Evolutionary conservation across 2,888 invertebrate genomes (phyloP), one percentile per base, ranked within the genome.

Genomic region (Andricus curvator): DNA sequence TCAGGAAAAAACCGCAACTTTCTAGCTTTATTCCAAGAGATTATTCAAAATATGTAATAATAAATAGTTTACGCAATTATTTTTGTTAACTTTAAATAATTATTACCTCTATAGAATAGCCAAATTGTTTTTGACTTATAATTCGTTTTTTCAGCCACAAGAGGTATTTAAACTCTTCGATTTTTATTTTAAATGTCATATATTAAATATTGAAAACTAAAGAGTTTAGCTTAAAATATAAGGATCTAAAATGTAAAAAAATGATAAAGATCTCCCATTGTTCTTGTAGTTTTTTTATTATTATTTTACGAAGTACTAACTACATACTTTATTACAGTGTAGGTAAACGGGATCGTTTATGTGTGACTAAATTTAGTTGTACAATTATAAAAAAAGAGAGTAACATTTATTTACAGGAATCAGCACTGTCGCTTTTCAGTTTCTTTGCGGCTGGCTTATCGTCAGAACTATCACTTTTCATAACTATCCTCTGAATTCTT

Each of bases 321-420:
- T 92, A 92, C 91, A 92, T 90, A 86, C 88, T 90, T 89, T 74
- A 74, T 74, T 89, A 86, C 88, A 91, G 88, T 90, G 90, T 89
- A 88, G 85, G 85, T 90, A 66, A 74, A 82, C 70, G 65, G 78
- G 62, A 51, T 80, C 76, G 78, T 84, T 84, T 82, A 85, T 81
- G 84, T 81, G 83, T 83, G 84, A 85, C 86, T 88, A 85, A 86
- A 77, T 84, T 81, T 83, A 84, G 82, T 80, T 81, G 83, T 87
- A 86, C 82, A 83, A 80, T 86, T 85, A 85, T 85, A 84, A 88
- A 87, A 86, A 83, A 86, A 86, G 82, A 84, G 86, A 86, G 81
- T 88, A 89, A 89, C 86, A 87, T 91, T 92, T 92, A 93, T 93
- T 92, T 93, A 93, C 92, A 92, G 87, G 91, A 90, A 89, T 92